A percentile compares a stretch with the other conserved stretches of the same genome.
These are phyloP conservation scores for Cebidichthys violaceus DNA, from an alignment of 2,113 vertebrate species.

Conservation along the genomic window DNA sequence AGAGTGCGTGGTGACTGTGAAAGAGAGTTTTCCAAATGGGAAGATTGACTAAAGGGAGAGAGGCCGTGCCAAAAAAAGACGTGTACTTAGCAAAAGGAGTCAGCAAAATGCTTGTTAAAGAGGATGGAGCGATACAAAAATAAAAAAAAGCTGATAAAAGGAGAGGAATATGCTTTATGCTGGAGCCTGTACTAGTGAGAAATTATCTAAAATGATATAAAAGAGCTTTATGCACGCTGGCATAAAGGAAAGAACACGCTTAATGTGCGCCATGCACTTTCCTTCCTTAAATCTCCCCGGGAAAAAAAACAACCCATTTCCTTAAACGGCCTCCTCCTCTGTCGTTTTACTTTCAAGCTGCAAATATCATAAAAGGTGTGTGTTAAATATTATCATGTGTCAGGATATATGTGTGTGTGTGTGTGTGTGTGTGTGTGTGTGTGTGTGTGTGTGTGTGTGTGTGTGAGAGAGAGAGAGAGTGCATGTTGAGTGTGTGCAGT, in stretches of 20 bases:
- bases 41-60: slow-evolving; percentile 56
- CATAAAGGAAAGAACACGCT: slow-evolving; percentile 56
- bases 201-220: slow-evolving; percentile 74
- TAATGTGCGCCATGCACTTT: slow-evolving; percentile 54
- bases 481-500: slow-evolving; percentile 45
- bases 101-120: slow-evolving; percentile 69
- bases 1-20: slow-evolving; percentile 36
- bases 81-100: slow-evolving; percentile 59
- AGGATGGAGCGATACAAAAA: slow-evolving; percentile 51
- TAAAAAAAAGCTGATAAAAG: slow-evolving; percentile 66
- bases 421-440: slow-evolving; percentile 16
- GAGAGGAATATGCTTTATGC: slow-evolving; percentile 62
- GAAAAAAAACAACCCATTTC: slow-evolving; percentile 19
- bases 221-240: slow-evolving; percentile 54
- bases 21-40: slow-evolving; percentile 57
- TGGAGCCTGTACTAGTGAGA: slow-evolving; percentile 49
- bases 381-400: slow-evolving; percentile 19
- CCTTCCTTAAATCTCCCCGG: slow-evolving; percentile 36
- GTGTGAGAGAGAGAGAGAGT: not conserved
- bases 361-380: slow-evolving; percentile 59
- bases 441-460: slow-evolving; percentile 21
- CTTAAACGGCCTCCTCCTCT: slow-evolving; percentile 43
- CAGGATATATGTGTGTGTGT: slow-evolving; percentile 12
- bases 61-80: slow-evolving; percentile 44
- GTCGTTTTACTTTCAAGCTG: slow-evolving; percentile 44